phyloP scores from a whole-genome alignment of 2,888 invertebrate species.

The Carpatolechia fugitivella region DNA sequence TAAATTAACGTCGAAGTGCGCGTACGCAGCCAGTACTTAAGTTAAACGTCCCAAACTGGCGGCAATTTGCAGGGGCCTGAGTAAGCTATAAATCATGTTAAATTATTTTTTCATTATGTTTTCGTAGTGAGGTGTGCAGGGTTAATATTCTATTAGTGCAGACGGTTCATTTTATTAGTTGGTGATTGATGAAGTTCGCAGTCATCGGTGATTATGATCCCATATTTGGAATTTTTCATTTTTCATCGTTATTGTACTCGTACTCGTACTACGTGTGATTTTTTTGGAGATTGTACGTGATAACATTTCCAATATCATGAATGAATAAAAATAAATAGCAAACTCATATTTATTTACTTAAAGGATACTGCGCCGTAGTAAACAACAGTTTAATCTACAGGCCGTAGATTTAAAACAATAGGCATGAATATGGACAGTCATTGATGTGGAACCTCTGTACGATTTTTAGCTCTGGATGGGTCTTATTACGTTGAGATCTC shows the following conservation, averaged over 20 bases:
- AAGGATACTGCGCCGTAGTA: too few relatives aligned
- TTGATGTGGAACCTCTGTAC: constrained; percentile 35
- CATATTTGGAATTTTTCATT: neutral
- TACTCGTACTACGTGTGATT: too few relatives aligned
- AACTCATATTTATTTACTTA: too few relatives aligned
- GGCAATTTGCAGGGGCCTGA: constrained; percentile 69
- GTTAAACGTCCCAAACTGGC: constrained; percentile 74
- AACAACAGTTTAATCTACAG: too few relatives aligned
- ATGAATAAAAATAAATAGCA: too few relatives aligned
- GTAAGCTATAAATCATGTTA: constrained; percentile 76
- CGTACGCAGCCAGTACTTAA: constrained; percentile 67
- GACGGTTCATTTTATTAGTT: constrained; percentile 37
- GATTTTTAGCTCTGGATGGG: constrained; percentile 34
- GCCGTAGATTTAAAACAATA: too few relatives aligned
- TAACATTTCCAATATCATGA: neutral
- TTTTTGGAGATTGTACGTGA: neutral
- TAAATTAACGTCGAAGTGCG: constrained; percentile 51
- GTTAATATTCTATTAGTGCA: constrained; percentile 65
- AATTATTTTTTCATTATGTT: constrained; percentile 75
- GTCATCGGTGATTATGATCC: constrained; percentile 6
- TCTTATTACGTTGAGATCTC: constrained; percentile 52
- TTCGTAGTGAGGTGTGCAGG: constrained; percentile 38
- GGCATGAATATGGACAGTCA: neutral
- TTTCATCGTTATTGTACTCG: neutral
- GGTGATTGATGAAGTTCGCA: constrained; percentile 34